Percentiles rank a stretch among this genome's conserved stretches.
Conservation (phyloP, 1,140 invertebrate genomes). For the Zaprionus nigranus region DNA sequence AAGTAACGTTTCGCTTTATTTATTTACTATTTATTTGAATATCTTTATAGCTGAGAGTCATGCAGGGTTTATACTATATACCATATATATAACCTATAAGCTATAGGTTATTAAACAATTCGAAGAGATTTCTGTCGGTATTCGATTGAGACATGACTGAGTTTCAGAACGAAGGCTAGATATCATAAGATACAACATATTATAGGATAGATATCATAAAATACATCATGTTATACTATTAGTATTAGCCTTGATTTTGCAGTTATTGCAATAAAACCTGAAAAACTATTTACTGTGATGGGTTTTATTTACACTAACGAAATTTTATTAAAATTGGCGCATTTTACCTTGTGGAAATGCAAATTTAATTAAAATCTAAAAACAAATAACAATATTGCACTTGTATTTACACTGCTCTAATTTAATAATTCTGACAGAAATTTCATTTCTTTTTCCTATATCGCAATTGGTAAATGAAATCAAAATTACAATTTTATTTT, state of each 20-base stretch:
- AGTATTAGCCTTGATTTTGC: background rate
- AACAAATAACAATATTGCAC: background rate
- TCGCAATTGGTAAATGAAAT: background rate
- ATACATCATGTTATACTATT: too few relatives aligned
- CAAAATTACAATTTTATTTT: slow-evolving; percentile 1
- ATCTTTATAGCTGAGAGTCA: too few relatives aligned
- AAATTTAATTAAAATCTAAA: slow-evolving; percentile 3
- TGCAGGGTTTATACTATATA: too few relatives aligned
- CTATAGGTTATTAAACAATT: too few relatives aligned
- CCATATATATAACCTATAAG: too few relatives aligned
- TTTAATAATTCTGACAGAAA: background rate
- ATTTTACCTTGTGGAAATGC: background rate
- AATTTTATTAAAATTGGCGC: background rate
- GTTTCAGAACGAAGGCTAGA: too few relatives aligned
- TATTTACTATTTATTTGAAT: background rate
- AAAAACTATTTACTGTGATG: background rate
- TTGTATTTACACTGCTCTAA: slow-evolving; percentile 4
- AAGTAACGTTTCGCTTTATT: background rate
- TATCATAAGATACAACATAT: too few relatives aligned
- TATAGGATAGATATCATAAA: too few relatives aligned
- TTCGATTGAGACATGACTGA: too few relatives aligned
- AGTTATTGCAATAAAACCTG: background rate
- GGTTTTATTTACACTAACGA: background rate
- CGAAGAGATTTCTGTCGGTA: too few relatives aligned
- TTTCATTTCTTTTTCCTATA: background rate